phyloP scores from a whole-genome alignment of 1,140 invertebrate genomes.

The Brachystomella parvula region DNA sequence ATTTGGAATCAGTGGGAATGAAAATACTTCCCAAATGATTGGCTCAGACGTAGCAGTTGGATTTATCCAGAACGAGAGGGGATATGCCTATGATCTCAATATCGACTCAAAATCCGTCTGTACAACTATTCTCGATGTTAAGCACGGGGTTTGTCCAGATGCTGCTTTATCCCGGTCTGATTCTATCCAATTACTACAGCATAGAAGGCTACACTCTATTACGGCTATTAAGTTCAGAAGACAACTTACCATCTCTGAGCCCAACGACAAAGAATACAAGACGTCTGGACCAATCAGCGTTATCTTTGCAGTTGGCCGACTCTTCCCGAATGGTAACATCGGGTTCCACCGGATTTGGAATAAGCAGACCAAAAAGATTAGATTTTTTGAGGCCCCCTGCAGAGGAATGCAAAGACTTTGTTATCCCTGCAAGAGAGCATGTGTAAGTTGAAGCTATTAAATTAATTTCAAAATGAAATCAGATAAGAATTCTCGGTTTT shows the following conservation, averaged over 20 bases:
- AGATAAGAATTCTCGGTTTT: slow-evolving; percentile 11
- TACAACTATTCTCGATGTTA: slow-evolving; percentile 67
- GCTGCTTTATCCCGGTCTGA: slow-evolving; percentile 53
- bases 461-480: slow-evolving; percentile 15
- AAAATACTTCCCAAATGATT: slow-evolving; percentile 64
- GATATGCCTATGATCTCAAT: slow-evolving; percentile 55
- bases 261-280: slow-evolving; percentile 29
- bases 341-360: slow-evolving; percentile 75
- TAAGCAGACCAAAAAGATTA: slow-evolving; percentile 45
- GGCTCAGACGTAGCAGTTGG: slow-evolving; percentile 74
- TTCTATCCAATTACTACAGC: slow-evolving; percentile 31
- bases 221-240: slow-evolving; percentile 32
- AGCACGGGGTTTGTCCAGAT: slow-evolving; percentile 78
- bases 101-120: slow-evolving; percentile 77
- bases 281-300: slow-evolving; percentile 58
- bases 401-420: slow-evolving; percentile 7
- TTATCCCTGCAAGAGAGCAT: neutral
- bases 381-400: neutral
- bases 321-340: slow-evolving; percentile 70
- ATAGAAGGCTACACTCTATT: slow-evolving; percentile 19
- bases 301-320: slow-evolving; percentile 74
- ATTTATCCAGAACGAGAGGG: slow-evolving; percentile 48
- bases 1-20: slow-evolving; percentile 73
- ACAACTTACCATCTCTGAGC: slow-evolving; percentile 30
- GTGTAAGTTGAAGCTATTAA: slow-evolving; percentile 15